Evolutionary conservation across 2,888 invertebrate species (phyloP).

Genomic region (Caenorhabditis zanzibari): DNA sequence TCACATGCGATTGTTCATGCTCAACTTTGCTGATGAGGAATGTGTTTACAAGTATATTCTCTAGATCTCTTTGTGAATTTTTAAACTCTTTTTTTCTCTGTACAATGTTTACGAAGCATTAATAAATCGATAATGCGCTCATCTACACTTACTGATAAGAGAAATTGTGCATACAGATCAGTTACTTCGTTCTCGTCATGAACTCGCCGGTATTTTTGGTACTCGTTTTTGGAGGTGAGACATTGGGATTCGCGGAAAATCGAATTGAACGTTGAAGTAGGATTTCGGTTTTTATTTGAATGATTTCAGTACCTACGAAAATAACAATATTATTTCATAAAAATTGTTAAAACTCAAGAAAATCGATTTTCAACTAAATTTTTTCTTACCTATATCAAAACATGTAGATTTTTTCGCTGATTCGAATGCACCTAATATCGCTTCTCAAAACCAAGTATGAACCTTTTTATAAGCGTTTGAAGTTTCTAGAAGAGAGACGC

Average conservation of each 20-base stretch:
- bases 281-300: too few species aligned
- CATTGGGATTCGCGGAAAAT: not conserved
- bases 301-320: too few species aligned
- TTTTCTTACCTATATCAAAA: too few species aligned
- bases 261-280: too few species aligned
- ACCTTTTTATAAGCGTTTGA: too few species aligned
- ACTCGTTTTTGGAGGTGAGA: not conserved
- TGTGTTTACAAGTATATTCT: slow-evolving; percentile 65
- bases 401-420: too few species aligned
- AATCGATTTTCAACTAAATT: too few species aligned
- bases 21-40: slow-evolving; percentile 59
- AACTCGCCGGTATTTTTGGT: slow-evolving; percentile 11
- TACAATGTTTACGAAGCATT: not conserved
- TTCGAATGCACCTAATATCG: too few species aligned
- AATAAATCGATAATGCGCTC: slow-evolving; percentile 21
- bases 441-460: too few species aligned
- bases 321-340: too few species aligned
- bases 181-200: slow-evolving; percentile 4
- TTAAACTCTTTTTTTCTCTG: not conserved
- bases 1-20: slow-evolving; percentile 63
- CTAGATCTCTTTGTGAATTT: slow-evolving; percentile 34
- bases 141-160: slow-evolving; percentile 35
- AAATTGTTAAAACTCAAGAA: too few species aligned
- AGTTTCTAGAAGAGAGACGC: too few species aligned
- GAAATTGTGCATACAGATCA: not conserved